Conservation (phyloP, 2,888 invertebrate genomes). For the Erebia ligea region DNA sequence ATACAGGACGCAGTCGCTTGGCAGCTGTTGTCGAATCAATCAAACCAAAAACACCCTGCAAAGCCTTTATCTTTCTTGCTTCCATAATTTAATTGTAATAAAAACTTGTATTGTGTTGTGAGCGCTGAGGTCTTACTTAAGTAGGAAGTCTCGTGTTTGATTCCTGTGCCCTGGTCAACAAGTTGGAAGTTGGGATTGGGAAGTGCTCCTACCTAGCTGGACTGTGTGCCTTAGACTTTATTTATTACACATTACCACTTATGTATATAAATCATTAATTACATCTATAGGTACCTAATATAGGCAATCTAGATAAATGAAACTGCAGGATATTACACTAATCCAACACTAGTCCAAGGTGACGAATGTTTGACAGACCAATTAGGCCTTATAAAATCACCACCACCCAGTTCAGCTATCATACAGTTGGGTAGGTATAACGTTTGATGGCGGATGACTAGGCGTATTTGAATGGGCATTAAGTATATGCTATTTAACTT, state of each 20-base stretch:
- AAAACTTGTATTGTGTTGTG: neutral
- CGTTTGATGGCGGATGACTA: neutral
- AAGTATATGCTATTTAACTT: no score
- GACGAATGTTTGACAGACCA: slow-evolving; percentile 23
- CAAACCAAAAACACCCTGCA: neutral
- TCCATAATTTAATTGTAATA: neutral
- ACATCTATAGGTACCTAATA: neutral
- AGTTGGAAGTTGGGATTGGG: no score
- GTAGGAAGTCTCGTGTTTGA: no score
- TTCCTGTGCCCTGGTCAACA: no score
- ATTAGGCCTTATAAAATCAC: slow-evolving; percentile 27
- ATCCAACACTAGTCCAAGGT: slow-evolving; percentile 12
- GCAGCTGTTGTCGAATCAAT: neutral
- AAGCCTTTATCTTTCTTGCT: neutral
- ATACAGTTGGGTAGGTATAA: neutral
- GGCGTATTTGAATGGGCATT: no score
- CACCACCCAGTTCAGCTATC: neutral
- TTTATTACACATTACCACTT: no score
- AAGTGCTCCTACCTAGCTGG: no score
- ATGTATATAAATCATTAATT: neutral
- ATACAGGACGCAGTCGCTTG: neutral
- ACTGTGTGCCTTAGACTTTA: no score
- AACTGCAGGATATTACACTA: slow-evolving; percentile 24
- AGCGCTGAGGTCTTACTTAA: no score
- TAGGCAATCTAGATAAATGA: slow-evolving; percentile 6